These are phyloP conservation scores for Lutraria lutraria DNA, from an alignment of 2,888 invertebrate genomes.

Conservation along the genomic window DNA sequence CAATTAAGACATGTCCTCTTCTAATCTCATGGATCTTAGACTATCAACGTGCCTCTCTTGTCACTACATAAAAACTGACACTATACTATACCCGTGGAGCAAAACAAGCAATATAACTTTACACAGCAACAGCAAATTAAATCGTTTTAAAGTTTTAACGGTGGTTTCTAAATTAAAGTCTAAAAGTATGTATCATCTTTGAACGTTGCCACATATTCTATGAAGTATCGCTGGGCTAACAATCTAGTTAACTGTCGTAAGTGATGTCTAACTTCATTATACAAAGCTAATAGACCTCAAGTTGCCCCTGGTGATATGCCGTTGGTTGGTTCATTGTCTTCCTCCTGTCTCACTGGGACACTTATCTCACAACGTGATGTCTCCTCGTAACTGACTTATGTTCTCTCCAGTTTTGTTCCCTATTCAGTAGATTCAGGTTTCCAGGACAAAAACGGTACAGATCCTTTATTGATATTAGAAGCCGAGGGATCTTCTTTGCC, in stretches of 20 bases:
- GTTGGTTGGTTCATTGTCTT: neutral
- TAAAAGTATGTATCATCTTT: neutral
- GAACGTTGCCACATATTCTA: neutral
- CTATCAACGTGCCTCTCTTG: too few species aligned
- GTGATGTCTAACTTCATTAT: conserved; percentile 6
- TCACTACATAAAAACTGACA: too few species aligned
- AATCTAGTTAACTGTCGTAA: neutral
- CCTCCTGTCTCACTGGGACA: neutral
- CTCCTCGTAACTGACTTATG: neutral
- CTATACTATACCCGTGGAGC: too few species aligned
- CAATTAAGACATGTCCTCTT: too few species aligned
- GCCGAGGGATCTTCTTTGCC: too few species aligned
- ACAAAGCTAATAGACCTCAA: neutral
- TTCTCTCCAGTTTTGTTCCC: neutral
- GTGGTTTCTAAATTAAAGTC: neutral
- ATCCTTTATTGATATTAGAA: neutral
- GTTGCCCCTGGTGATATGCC: neutral
- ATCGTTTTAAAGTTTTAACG: neutral
- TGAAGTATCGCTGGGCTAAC: neutral
- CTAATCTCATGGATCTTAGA: too few species aligned
- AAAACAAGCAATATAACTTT: neutral
- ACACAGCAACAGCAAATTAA: neutral
- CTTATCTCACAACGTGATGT: neutral
- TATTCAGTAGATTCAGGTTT: neutral
- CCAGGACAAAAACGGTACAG: neutral